These are phyloP conservation scores for Kryphioiulus occultus DNA, from an alignment of 2,888 invertebrate genomes.

Conservation along the genomic window DNA sequence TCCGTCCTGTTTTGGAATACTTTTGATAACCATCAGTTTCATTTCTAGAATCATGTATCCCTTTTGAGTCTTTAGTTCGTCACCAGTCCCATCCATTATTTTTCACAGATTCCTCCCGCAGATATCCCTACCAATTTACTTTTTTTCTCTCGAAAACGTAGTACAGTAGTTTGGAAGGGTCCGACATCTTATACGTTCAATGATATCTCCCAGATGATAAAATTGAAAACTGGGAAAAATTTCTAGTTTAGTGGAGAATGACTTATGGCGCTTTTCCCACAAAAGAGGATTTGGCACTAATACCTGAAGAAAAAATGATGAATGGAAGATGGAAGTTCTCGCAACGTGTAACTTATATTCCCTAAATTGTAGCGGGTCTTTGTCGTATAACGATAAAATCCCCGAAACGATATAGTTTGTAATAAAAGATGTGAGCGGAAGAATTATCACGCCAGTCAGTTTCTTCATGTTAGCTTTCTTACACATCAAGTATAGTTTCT, in stretches of 20 bases:
- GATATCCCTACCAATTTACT: neutral
- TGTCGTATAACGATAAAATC: slow-evolving; percentile 17
- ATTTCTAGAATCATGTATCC: neutral
- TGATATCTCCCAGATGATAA: neutral
- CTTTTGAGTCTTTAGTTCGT: neutral
- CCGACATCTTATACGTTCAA: neutral
- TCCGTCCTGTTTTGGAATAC: neutral
- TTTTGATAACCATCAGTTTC: neutral
- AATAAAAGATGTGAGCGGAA: neutral
- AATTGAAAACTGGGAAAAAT: slow-evolving; percentile 2
- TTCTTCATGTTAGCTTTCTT: neutral
- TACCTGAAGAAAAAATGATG: slow-evolving; percentile 25
- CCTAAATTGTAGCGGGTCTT: neutral
- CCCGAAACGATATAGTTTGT: neutral
- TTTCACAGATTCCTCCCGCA: neutral
- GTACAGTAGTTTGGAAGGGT: neutral
- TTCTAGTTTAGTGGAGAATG: neutral
- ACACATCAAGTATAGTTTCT: neutral
- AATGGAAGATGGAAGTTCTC: neutral
- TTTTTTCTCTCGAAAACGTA: neutral
- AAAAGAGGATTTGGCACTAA: slow-evolving; percentile 29
- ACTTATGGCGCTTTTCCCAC: neutral
- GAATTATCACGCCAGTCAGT: neutral
- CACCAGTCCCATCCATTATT: neutral
- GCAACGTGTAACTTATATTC: neutral